Evolutionary conservation across 2,888 invertebrate species (phyloP), one percentile per base, ranked within the genome.

Genomic region (Coremacera marginata): DNA sequence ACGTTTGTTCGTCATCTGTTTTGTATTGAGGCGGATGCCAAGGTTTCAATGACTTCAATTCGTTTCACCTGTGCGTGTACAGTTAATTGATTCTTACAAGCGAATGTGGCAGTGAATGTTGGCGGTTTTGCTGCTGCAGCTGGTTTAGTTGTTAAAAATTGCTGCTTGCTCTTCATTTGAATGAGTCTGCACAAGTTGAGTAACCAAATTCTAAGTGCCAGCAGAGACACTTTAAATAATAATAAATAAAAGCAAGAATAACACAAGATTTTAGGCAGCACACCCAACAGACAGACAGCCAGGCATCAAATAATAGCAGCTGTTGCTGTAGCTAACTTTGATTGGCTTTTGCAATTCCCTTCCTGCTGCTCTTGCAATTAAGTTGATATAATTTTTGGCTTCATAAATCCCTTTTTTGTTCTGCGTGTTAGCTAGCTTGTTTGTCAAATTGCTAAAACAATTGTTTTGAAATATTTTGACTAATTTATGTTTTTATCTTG

Each of bases 1-100:
- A 79, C 88, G 88, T 82, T 86, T 88, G 82, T 88, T 88, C 85
- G 81, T 81, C 78, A 76, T 82, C 80, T 80, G 78, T 77, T 79
- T 14, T n/a, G 73, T 70, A 19, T 44, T 49, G 27, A 0, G 71
- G 51, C 49, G 55, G 77, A 77, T 72, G 44, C 67, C 25, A 80
- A 73, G 70, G 67, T 70, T 73, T 75, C 51, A 76, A 16, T 74
- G 51, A 49, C 62, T 74, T 72, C 65, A 78, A 55, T 65, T 77
- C 76, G 78, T 71, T 75, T 76, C 71, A 71, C 31, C 31, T 31
- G 31, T 31, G 31, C 72, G 75, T 78, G 73, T 72, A 70, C 75
- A 60, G 34, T 25, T 52, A 70, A 68, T 70, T 67, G 52, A 9
- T 27, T 27, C 57, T 62, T 37, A 11, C 44, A 44, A 44, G 76